Base-by-base conservation (phyloP, 2,888 invertebrate genomes). In the Graphium colonna region DNA sequence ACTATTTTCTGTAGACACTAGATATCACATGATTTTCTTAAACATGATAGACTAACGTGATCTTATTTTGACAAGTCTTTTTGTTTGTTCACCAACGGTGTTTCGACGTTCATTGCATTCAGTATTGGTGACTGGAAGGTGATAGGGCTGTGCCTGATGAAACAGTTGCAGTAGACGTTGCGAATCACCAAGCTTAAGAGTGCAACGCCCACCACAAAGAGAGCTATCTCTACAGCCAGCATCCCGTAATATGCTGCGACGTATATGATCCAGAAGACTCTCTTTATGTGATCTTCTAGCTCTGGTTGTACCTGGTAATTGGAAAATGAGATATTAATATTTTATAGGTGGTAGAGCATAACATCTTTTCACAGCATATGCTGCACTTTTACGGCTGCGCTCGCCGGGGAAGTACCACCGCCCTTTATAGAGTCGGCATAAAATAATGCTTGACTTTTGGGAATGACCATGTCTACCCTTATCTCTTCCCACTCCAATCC, bases 291-390 rank as follows among this genome's bases (percentile, higher is more conserved):
- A 3, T 73, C 73, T 8, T 67, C 57, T 8, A 82, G 54, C 18
- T 72, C 71, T n/a, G 78, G 77, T 52, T 79, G 78, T 0, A 63
- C 62, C 85, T 86, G 71, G 2, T n/a, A n/a, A n/a, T n/a, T n/a
- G n/a, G 75, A 76, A 13, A 31, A 5, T 31, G 9, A 31, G 10
- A 7, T 31, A 31, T 3, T 31, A 5, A 31, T n/a, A n/a, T n/a
- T n/a, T n/a, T n/a, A n/a, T n/a, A n/a, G n/a, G n/a, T n/a, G n/a
- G n/a, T n/a, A n/a, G n/a, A n/a, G n/a, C n/a, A n/a, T n/a, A n/a
- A n/a, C n/a, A n/a, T n/a, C n/a, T n/a, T n/a, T n/a, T n/a, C n/a
- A n/a, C n/a, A n/a, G n/a, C n/a, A n/a, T n/a, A n/a, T n/a, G n/a
- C n/a, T n/a, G n/a, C n/a, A n/a, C n/a, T n/a, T n/a, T n/a, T n/a